Conservation (phyloP, 2,888 invertebrate species). For the Platycheirus albimanus region DNA sequence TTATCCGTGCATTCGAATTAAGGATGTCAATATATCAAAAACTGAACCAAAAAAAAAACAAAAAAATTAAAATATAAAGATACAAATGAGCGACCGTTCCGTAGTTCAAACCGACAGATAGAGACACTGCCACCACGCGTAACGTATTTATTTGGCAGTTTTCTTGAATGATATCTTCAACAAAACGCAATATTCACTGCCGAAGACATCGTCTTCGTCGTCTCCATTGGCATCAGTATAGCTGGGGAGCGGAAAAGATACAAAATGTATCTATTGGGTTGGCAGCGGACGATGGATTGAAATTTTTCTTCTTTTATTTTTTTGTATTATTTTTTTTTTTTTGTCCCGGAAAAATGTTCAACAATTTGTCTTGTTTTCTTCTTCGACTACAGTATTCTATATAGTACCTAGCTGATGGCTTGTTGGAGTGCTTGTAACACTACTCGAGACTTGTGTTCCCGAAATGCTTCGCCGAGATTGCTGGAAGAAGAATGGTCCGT, state of each 20-base stretch:
- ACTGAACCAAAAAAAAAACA: conserved; percentile 17
- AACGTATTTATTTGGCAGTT: conserved; percentile 74
- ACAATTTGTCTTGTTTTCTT: conserved; percentile 71
- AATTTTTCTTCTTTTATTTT: conserved; percentile 8
- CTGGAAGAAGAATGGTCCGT: conserved; percentile 51
- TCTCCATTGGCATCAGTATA: conserved; percentile 20
- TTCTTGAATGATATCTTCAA: conserved; percentile 67
- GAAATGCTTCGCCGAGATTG: conserved; percentile 51
- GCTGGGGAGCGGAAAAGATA: conserved; percentile 15
- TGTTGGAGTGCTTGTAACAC: conserved; percentile 55
- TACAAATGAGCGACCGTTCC: conserved; percentile 51
- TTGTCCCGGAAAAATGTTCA: conserved; percentile 62
- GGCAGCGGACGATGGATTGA: conserved; percentile 61
- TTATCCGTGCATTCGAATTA: conserved; percentile 71
- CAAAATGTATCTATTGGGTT: conserved; percentile 51
- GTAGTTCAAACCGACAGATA: conserved; percentile 45
- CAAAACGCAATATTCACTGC: conserved; percentile 27
- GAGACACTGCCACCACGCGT: conserved; percentile 65
- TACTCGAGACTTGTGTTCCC: conserved; percentile 32
- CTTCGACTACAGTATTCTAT: conserved; percentile 4
- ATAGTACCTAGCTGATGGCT: conserved; percentile 30
- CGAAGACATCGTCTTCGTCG: conserved; percentile 8
- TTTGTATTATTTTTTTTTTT: too few relatives aligned
- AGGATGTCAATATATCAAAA: conserved; percentile 74
- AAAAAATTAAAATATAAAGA: conserved; percentile 28